These are phyloP conservation scores for Clunio marinus DNA, from an alignment of 2,888 invertebrate species.

Conservation along the genomic window DNA sequence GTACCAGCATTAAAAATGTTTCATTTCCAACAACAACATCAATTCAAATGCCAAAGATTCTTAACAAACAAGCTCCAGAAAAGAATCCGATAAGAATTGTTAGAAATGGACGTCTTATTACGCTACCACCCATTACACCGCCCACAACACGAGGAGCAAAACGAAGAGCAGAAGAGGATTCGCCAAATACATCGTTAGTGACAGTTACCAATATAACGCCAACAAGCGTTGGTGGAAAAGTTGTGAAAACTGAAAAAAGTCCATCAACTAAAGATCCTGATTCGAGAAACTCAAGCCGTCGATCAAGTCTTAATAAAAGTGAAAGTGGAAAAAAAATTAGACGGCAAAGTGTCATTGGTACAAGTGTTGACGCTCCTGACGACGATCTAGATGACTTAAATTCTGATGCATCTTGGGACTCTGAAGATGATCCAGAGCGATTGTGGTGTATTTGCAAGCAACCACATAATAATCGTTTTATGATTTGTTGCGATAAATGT, in stretches of 20 bases:
- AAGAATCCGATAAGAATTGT: slow-evolving; percentile 69
- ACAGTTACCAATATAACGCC: slow-evolving; percentile 25
- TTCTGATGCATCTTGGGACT: slow-evolving; percentile 65
- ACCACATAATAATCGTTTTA: slow-evolving; percentile 92
- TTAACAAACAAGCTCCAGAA: background rate
- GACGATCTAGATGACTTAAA: slow-evolving; percentile 54
- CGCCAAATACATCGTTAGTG: slow-evolving; percentile 23
- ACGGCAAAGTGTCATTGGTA: slow-evolving; percentile 35
- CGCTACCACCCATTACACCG: slow-evolving; percentile 76
- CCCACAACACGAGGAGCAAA: slow-evolving; percentile 75
- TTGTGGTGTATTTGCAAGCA: slow-evolving; percentile 95
- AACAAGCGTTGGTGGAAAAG: background rate
- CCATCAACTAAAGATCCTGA: slow-evolving; percentile 36
- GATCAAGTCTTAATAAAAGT: slow-evolving; percentile 14
- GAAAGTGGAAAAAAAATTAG: slow-evolving; percentile 41
- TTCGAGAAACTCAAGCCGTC: slow-evolving; percentile 30
- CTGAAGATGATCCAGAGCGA: slow-evolving; percentile 90
- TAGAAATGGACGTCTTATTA: slow-evolving; percentile 70
- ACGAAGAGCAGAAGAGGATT: slow-evolving; percentile 54
- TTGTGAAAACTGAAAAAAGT: slow-evolving; percentile 15
- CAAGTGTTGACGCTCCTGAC: slow-evolving; percentile 46
- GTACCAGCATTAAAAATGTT: background rate
- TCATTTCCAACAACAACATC: background rate
- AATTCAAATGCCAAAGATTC: slow-evolving; percentile 27
- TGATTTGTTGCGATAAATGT: slow-evolving; percentile 95